These are phyloP conservation scores for Dicyrtomina minuta DNA, from an alignment of 2,888 invertebrate genomes.

Conservation along the genomic window DNA sequence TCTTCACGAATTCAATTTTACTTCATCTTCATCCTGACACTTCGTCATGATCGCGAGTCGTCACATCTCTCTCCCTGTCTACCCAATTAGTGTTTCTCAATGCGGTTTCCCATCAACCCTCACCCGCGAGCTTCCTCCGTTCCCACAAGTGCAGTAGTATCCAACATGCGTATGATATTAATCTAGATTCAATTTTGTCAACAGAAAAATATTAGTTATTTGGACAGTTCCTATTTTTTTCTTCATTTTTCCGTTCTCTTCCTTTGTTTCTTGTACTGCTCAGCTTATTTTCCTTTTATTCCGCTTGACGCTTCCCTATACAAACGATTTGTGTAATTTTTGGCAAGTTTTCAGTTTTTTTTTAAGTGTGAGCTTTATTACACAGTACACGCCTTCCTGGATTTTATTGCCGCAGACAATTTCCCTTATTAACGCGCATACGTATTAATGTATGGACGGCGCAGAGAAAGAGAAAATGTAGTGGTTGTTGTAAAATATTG, in stretches of 20 bases:
- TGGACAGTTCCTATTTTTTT: neutral
- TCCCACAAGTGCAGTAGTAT: neutral
- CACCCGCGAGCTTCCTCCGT: neutral
- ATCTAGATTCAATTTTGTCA: slow-evolving; percentile 9
- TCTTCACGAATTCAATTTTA: slow-evolving; percentile 30
- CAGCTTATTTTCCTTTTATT: neutral
- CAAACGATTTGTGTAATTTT: too few species aligned
- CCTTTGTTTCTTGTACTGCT: neutral
- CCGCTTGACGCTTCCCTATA: neutral
- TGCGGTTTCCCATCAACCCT: slow-evolving; percentile 5
- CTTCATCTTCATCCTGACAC: slow-evolving; percentile 39
- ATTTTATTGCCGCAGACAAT: too few species aligned
- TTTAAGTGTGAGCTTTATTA: too few species aligned
- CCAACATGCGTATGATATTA: slow-evolving; percentile 1
- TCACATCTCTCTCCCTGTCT: slow-evolving; percentile 37
- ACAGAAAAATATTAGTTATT: slow-evolving; percentile 12
- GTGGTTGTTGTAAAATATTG: too few species aligned
- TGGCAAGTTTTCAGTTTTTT: neutral
- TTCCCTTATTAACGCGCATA: too few species aligned
- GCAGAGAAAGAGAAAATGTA: too few species aligned
- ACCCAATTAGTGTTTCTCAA: slow-evolving; percentile 35
- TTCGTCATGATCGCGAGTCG: slow-evolving; percentile 40
- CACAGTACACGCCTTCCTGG: too few species aligned
- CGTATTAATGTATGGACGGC: too few species aligned
- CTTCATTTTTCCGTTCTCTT: too few species aligned